Evolutionary conservation across 2,113 vertebrate genomes (phyloP).

Genomic region (Cariama cristata): DNA sequence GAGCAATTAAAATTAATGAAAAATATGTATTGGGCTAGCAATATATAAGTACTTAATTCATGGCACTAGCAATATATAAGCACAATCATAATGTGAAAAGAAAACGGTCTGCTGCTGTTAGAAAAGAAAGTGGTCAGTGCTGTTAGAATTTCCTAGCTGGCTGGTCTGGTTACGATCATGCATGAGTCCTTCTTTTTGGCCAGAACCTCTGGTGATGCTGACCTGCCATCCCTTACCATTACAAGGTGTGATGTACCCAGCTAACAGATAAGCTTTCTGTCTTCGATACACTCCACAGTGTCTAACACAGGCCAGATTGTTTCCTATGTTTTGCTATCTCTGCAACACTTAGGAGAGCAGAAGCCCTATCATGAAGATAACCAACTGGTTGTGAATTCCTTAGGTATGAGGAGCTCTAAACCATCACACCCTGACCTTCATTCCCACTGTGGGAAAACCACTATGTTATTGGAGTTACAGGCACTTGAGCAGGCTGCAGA

Average conservation of each 20-base stretch:
- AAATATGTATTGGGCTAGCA: neutral
- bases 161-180: fast-evolving
- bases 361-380: neutral
- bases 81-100: neutral
- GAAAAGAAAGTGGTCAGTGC: too few species aligned
- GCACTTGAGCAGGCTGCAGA: neutral
- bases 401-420: neutral
- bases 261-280: neutral
- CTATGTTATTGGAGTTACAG: neutral
- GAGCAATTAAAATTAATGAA: neutral
- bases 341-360: fast-evolving
- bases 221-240: too few species aligned
- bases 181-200: neutral
- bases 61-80: neutral
- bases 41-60: neutral
- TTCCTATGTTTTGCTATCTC: neutral
- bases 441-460: neutral
- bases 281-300: neutral
- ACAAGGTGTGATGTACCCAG: neutral
- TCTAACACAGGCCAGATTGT: neutral
- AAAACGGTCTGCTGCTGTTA: neutral
- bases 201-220: neutral
- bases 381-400: neutral
- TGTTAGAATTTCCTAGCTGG: neutral
- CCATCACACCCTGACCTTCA: neutral